Percentiles rank a stretch among this genome's conserved stretches.
phyloP scores from a whole-genome alignment of 1,140 invertebrate genomes.

The Polypedilum pembai region DNA sequence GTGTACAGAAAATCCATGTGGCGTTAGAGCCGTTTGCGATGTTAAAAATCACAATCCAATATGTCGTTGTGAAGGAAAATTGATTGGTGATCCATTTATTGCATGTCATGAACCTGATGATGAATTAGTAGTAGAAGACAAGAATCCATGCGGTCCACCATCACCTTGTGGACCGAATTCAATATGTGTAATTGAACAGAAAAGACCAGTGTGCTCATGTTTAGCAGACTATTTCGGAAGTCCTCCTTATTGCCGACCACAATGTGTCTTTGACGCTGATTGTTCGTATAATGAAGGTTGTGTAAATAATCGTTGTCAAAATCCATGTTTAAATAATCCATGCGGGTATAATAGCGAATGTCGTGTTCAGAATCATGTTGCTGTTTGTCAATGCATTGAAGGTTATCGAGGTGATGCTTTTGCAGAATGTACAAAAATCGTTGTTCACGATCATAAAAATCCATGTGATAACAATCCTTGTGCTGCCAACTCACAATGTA shows the following conservation, averaged over 20 bases:
- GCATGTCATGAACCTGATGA: conserved; percentile 52
- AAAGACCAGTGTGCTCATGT: conserved; percentile 70
- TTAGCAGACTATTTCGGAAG: conserved; percentile 64
- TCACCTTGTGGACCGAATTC: conserved; percentile 81
- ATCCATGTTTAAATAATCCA: conserved; percentile 61
- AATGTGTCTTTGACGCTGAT: conserved; percentile 68
- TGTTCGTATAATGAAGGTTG: conserved; percentile 67
- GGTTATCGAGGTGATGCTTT: conserved; percentile 77
- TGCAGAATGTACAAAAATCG: conserved; percentile 58
- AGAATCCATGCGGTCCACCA: conserved; percentile 63
- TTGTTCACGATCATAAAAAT: conserved; percentile 45
- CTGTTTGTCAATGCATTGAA: conserved; percentile 66
- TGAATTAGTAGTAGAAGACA: conserved; percentile 39
- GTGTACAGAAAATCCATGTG: conserved; percentile 65
- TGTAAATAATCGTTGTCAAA: conserved; percentile 68
- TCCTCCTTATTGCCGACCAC: conserved; percentile 64
- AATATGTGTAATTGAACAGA: conserved; percentile 70
- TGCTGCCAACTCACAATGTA: conserved; percentile 70
- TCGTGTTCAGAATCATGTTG: conserved; percentile 70
- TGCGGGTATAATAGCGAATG: conserved; percentile 76
- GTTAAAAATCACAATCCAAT: conserved; percentile 77
- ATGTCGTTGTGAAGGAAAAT: conserved; percentile 64
- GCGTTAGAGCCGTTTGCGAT: conserved; percentile 60
- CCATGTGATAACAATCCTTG: conserved; percentile 76
- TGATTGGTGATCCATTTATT: conserved; percentile 72